phyloP scores from a whole-genome alignment of 2,113 vertebrate genomes.

The Reinhardtius hippoglossoides region DNA sequence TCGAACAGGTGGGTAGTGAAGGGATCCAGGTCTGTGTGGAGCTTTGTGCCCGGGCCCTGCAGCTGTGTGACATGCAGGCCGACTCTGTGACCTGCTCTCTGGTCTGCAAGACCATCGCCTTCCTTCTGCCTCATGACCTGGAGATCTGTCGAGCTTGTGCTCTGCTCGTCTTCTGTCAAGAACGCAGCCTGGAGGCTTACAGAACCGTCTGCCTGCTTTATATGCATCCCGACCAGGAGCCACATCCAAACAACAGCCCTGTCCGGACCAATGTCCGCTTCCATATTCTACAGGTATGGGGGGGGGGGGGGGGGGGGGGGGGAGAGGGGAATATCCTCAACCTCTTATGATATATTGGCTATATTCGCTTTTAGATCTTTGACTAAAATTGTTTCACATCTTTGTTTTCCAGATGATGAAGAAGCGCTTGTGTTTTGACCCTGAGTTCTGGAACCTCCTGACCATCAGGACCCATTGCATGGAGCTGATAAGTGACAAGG shows the following conservation, averaged over 20 bases:
- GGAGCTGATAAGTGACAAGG: slow-evolving; percentile 89
- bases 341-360: neutral
- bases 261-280: slow-evolving; percentile 93
- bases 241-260: slow-evolving; percentile 87
- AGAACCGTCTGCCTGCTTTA: slow-evolving; percentile 91
- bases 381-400: neutral
- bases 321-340: neutral
- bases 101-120: slow-evolving; percentile 96
- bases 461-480: slow-evolving; percentile 94
- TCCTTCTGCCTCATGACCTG: slow-evolving; percentile 93
- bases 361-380: neutral
- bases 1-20: slow-evolving; percentile 84
- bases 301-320: neutral
- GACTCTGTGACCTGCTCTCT: slow-evolving; percentile 90
- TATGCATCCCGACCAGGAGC: slow-evolving; percentile 92
- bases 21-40: slow-evolving; percentile 94
- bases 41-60: slow-evolving; percentile 93
- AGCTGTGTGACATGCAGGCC: slow-evolving; percentile 89
- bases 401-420: slow-evolving; percentile 87
- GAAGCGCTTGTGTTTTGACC: slow-evolving; percentile 94
- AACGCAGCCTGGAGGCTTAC: slow-evolving; percentile 93
- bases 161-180: slow-evolving; percentile 93
- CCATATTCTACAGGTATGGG: slow-evolving; percentile 86
- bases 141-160: slow-evolving; percentile 96
- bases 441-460: slow-evolving; percentile 97